Base-by-base conservation (phyloP, 1,140 invertebrate species). In the Eupeodes corollae region DNA sequence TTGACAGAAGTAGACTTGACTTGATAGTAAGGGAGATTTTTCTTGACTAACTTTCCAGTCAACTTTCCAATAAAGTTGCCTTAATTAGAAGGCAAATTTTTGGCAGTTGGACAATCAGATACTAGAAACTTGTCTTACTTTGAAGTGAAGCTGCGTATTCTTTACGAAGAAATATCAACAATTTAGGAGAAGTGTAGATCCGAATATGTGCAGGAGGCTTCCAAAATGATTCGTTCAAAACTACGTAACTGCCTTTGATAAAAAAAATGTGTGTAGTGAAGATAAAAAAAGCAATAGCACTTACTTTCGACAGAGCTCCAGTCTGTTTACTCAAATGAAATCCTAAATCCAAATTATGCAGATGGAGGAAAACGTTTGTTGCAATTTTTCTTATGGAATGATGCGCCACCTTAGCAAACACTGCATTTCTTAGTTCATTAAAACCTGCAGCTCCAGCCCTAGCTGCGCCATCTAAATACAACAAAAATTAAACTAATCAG, bases 391-490 rank as follows among this genome's bases (percentile, higher is more conserved):
- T 72, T 52, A 99, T 97, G 8, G 95, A 98, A 69, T 90, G 84
- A 67, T 98, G 95, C 0, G 96, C 93, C n/a, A 99, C 96, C 70
- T 84, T 88, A 5, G 94, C 94, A 74, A 99, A 99, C 16, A 99
- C 91, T 9, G 95, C 94, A 74, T 98, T 99, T 44, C 96, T 73
- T 11, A 99, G 63, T 73, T 99, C 97, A 71, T 97, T 98, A 63
- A 98, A 95, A 40, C 86, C 85, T 2, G 89, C 81, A 15, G 93
- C 84, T 50, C 88, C 83, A 12, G 84, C 84, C 57, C 95, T 75
- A 1, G 94, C 93, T 51, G 92, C 73, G 47, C 96, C 96, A 82
- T 99, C 94, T 98, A 16, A 44, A 52, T 12, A 40, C 3, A 39
- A 47, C 13, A 13, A 41, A 37, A 21, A 47, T 42, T 13, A 37